Conservation (phyloP, 37 sponge, comb jelly and placozoan species). For the Aplysina aerophoba region DNA sequence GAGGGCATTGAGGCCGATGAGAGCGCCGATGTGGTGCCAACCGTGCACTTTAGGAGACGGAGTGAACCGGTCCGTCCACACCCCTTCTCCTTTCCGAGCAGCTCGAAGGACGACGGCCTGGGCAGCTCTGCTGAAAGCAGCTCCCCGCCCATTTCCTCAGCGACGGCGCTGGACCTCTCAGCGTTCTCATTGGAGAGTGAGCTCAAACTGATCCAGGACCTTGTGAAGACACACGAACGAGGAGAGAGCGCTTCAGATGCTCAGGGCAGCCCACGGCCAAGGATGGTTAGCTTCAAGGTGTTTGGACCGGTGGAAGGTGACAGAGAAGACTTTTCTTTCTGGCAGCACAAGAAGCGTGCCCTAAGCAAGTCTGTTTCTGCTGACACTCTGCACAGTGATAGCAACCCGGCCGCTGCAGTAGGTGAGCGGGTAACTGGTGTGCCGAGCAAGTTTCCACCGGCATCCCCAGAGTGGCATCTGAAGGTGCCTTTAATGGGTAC, state of each 20-base stretch:
- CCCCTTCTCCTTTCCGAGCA: neutral
- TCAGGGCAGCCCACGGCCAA: no score
- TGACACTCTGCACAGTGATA: no score
- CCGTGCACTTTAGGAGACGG: conserved; percentile 25
- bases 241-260: neutral
- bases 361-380: no score
- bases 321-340: no score
- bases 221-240: conserved; percentile 5
- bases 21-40: neutral
- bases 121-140: conserved; percentile 36
- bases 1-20: neutral
- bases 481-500: no score
- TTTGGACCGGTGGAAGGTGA: no score
- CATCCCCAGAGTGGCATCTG: no score
- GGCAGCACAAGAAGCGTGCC: no score
- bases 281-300: no score
- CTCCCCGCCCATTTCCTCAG: neutral
- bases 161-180: conserved; percentile 11
- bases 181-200: neutral
- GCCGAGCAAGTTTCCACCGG: no score
- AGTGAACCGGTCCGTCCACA: conserved; percentile 2
- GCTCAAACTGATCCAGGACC: conserved; percentile 17
- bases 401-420: no score
- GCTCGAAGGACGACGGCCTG: conserved; percentile 25
- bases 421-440: no score